Evolutionary conservation across 1,140 invertebrate species (phyloP).

Genomic region (Neotoxoptera formosana): DNA sequence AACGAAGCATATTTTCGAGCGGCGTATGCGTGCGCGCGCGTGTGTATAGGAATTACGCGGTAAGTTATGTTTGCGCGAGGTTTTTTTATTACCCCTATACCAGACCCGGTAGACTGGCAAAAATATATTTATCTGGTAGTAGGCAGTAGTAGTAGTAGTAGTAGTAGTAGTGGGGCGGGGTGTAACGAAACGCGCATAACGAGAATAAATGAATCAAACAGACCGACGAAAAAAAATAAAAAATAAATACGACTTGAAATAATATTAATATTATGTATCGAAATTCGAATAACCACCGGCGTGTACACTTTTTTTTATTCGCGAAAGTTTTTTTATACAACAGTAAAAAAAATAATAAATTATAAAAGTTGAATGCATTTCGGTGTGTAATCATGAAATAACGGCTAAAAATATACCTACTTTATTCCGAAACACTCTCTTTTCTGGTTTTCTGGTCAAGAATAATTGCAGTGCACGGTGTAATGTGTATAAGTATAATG

Average conservation of each 20-base stretch:
- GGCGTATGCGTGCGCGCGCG: too few relatives aligned
- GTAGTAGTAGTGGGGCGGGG: too few relatives aligned
- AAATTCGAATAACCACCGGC: background rate
- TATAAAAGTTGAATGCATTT: background rate
- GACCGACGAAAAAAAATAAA: background rate
- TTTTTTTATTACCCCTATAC: too few relatives aligned
- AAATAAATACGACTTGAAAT: background rate
- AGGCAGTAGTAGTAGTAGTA: too few relatives aligned
- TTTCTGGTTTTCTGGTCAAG: background rate
- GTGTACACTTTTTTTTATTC: background rate
- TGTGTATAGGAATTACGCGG: background rate
- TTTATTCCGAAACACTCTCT: background rate
- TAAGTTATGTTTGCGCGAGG: constrained; percentile 1
- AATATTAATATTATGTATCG: background rate
- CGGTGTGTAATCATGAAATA: background rate
- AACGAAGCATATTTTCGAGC: background rate
- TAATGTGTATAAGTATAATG: too few relatives aligned
- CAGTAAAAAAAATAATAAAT: background rate
- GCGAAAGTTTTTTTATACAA: background rate
- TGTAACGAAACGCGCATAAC: background rate
- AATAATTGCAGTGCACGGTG: too few relatives aligned
- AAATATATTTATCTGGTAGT: constrained; percentile 25
- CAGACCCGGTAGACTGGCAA: background rate
- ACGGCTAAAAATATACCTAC: background rate
- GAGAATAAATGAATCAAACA: constrained; percentile 11